Base-by-base conservation (phyloP, 2,797 vertebrate species). In the Odontamblyopus rebecca region DNA sequence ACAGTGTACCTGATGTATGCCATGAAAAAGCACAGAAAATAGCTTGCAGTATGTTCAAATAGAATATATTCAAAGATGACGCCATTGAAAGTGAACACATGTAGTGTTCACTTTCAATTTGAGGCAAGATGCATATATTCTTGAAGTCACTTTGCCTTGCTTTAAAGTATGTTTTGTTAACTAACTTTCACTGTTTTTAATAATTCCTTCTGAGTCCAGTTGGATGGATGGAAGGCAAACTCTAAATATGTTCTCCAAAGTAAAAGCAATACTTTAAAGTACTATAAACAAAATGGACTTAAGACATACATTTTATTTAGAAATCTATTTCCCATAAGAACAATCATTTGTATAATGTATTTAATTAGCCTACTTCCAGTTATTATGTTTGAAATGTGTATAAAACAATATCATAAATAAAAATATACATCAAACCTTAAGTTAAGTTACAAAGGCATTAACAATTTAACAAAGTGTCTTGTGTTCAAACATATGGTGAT, bases 401-500 rank as follows among this genome's bases (percentile, higher is more conserved):
- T 48, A 15, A 48, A 48, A 48, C 13, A 5, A 16, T 48, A 15
- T 16, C 44, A 48, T 15, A 16, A 48, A 16, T 48, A 13, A 48
- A 38, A 38, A 9, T 38, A 9, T 38, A 38, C 35, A 38, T 9
- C 35, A 9, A 48, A 15, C 44, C 44, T n/a, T 54, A 53, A 53
- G 51, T 18, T 48, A 48, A 48, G 44, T 48, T 48, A 15, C 44
- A 48, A 48, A 48, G 44, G 13, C 44, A 13, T 48, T 15, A 62
- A 50, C 41, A 62, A 66, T 54, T 73, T 2, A 12, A 69, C 38
- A 82, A 75, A 68, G 19, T 69, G 18, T 53, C 76, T 53, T 16
- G 23, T 13, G 63, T 53, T 48, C 57, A 80, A 69, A 64, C 84
- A 84, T 76, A 80, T 79, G 75, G 80, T 60, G 56, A 77, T 82